phyloP scores from a whole-genome alignment of 2,888 invertebrate genomes.

The Ametastegia equiseti region DNA sequence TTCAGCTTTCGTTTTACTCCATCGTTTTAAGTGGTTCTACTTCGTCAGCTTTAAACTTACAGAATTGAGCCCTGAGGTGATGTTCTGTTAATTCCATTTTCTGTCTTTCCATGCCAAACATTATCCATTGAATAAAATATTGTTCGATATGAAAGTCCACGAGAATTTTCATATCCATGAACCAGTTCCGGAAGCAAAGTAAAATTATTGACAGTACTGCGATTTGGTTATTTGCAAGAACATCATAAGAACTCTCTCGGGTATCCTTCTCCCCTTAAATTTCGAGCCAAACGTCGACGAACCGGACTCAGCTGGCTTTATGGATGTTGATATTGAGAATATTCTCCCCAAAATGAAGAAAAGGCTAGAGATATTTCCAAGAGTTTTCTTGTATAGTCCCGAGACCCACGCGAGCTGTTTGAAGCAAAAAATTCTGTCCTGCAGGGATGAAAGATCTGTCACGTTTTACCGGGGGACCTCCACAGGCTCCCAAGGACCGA shows the following conservation, averaged over 20 bases:
- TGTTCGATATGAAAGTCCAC: neutral
- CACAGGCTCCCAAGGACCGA: slow-evolving; percentile 44
- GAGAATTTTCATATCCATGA: neutral
- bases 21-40: neutral
- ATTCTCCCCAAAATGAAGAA: slow-evolving; percentile 7
- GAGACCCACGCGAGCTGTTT: neutral
- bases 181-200: neutral
- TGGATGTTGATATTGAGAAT: neutral
- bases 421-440: neutral
- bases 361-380: neutral
- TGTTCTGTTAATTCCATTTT: neutral
- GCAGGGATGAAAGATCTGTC: slow-evolving; percentile 15
- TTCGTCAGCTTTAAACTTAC: neutral
- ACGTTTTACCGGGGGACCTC: slow-evolving; percentile 55
- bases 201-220: neutral
- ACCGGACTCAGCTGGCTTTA: neutral
- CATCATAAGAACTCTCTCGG: neutral
- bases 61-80: neutral
- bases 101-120: neutral
- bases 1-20: neutral
- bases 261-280: neutral
- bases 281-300: neutral
- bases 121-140: neutral
- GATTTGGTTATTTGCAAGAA: neutral
- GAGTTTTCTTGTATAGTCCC: neutral